A percentile compares a stretch with the other conserved stretches of the same genome.
phyloP scores from a whole-genome alignment of 2,888 invertebrate genomes.

The Lepidonotus clava region DNA sequence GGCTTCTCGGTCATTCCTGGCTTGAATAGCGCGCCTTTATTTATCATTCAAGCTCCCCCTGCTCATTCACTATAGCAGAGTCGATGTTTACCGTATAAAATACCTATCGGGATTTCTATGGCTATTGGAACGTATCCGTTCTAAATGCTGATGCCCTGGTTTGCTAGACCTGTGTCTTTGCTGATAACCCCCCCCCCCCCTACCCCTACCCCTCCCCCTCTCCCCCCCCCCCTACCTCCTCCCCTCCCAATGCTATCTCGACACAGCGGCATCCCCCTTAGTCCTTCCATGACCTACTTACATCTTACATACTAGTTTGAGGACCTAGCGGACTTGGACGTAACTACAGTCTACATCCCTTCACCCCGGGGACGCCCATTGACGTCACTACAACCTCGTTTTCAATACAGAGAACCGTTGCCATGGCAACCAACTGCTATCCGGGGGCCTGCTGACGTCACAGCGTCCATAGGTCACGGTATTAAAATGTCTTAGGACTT shows the following conservation, averaged over 20 bases:
- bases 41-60: no score
- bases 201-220: background rate
- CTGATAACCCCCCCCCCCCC: background rate
- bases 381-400: slow-evolving; percentile 46
- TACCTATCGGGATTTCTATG: no score
- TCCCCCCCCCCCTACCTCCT: background rate
- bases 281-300: background rate
- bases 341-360: no score
- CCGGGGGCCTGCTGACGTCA: slow-evolving; percentile 51
- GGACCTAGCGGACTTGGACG: no score
- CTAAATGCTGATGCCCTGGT: background rate
- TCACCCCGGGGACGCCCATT: slow-evolving; percentile 6
- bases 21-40: no score
- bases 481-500: background rate
- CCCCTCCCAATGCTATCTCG: background rate
- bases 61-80: no score
- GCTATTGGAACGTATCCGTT: no score
- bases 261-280: no score
- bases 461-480: background rate
- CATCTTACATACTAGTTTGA: background rate
- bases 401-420: background rate
- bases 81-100: no score
- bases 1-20: no score
- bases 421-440: slow-evolving; percentile 30
- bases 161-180: background rate